Conservation (phyloP, 2,888 invertebrate species). For the Oscheius sp. region DNA sequence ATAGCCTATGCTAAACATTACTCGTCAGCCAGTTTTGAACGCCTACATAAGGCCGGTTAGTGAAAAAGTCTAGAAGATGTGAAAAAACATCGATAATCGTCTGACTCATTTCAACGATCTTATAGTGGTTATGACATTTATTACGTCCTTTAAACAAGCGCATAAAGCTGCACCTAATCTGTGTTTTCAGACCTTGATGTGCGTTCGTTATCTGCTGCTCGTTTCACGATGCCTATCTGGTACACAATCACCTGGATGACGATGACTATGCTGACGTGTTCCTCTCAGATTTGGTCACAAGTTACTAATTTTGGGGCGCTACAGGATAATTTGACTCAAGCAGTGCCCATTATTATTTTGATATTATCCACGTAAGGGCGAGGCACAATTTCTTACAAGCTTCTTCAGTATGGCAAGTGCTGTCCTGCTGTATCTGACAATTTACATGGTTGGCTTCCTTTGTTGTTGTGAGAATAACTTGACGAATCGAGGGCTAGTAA, state of each 20-base stretch:
- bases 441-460: conserved; percentile 62
- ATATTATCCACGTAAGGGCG: conserved; percentile 58
- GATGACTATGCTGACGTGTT: conserved; percentile 61
- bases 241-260: conserved; percentile 59
- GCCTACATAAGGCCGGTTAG: conserved; percentile 53
- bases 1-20: conserved; percentile 54
- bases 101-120: too few species aligned
- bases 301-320: conserved; percentile 58
- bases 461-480: conserved; percentile 63
- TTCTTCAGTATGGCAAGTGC: conserved; percentile 54
- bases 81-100: too few species aligned
- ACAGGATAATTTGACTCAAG: conserved; percentile 49
- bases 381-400: too few species aligned
- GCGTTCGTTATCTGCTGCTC: conserved; percentile 52
- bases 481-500: conserved; percentile 38
- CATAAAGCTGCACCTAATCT: background rate
- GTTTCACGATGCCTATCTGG: conserved; percentile 64
- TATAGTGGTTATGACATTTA: too few species aligned
- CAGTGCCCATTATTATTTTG: conserved; percentile 50
- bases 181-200: conserved; percentile 56
- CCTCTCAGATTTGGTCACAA: conserved; percentile 66
- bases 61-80: background rate
- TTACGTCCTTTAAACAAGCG: background rate
- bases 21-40: conserved; percentile 60
- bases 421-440: conserved; percentile 56